Percentiles rank a stretch among this genome's conserved stretches.
Conservation (phyloP, 2,113 vertebrate species). For the Rhinolophus sinicus region DNA sequence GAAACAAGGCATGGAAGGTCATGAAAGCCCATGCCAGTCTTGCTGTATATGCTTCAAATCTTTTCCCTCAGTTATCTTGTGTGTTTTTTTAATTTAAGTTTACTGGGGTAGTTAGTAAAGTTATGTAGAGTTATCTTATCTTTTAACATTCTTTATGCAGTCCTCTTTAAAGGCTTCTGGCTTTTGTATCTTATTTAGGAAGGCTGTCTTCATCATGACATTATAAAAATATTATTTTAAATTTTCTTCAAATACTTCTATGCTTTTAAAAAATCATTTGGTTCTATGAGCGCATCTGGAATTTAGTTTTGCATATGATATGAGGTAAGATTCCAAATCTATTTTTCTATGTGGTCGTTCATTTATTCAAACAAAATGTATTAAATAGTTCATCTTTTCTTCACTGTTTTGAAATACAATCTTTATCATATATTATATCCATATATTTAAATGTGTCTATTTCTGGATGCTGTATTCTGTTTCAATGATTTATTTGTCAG, state of each 20-base stretch:
- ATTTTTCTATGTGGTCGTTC: not conserved
- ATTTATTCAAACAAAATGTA: conserved; percentile 34
- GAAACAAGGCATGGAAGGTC: not conserved
- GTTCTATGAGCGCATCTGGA: not conserved
- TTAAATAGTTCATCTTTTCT: conserved; percentile 9
- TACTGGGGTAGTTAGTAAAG: no score
- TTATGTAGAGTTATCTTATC: no score
- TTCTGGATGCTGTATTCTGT: not conserved
- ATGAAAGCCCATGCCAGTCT: not conserved
- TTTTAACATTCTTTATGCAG: not conserved
- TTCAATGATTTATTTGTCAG: conserved; percentile 7
- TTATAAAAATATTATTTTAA: not conserved
- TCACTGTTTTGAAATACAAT: not conserved
- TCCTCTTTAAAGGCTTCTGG: not conserved
- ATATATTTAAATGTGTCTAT: not conserved
- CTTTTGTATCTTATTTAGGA: conserved; percentile 10
- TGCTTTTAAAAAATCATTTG: not conserved
- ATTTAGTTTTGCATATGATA: not conserved
- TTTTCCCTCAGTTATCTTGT: no score
- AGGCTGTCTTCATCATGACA: not conserved
- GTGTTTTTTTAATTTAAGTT: no score
- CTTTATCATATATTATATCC: not conserved
- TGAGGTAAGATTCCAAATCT: not conserved
- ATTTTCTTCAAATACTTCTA: not conserved
- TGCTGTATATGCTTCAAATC: not conserved